Evolutionary conservation across 2,113 vertebrate genomes (phyloP), one percentile per base, ranked within the genome.

Genomic region (Pseudonaja textilis): DNA sequence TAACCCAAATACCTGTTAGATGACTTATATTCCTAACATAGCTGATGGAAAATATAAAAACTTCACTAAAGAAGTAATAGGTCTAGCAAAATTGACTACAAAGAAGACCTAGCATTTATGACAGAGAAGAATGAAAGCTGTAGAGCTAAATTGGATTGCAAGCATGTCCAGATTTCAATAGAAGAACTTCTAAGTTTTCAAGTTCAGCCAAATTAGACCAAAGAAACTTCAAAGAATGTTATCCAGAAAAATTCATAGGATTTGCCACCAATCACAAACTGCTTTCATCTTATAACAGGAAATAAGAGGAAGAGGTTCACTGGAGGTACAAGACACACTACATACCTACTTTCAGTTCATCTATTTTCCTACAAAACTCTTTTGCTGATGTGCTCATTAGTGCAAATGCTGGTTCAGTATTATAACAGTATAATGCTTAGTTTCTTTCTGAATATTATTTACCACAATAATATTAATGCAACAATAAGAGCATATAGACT

Each of bases 1-100:
- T 45, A 45, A 45, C 4, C 45, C 45, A 45, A 45, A 45, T 45
- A 45, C 45, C 45, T 45, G 45, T 45, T 45, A 5, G 45, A 0
- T 45, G 45, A 5, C 4, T 45, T 5, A 45, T 45, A 45, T 45
- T 45, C 45, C 45, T 45, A 45, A 45, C 45, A 45, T 45, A 45
- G 45, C 2, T 89, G 25, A 25, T 69, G 16, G 29, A 87, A 87
- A 90, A 93, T 54, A 42, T 57, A 93, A 89, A 69, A 7, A 20
- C n/a, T 7, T 14, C 34, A 9, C 42, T 54, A 0, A 0, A 16
- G 0, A 3, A 69, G 39, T 3, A 0, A 56, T 85, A 45, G 34
- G 11, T 34, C 45, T 93, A 47, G 64, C 56, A 14, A 90, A 94
- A 93, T 7, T 0, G 69, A 92, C 2, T 23, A 34, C n/a, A 54